Conservation (phyloP, 2,113 vertebrate genomes). For the Helogale parvula region DNA sequence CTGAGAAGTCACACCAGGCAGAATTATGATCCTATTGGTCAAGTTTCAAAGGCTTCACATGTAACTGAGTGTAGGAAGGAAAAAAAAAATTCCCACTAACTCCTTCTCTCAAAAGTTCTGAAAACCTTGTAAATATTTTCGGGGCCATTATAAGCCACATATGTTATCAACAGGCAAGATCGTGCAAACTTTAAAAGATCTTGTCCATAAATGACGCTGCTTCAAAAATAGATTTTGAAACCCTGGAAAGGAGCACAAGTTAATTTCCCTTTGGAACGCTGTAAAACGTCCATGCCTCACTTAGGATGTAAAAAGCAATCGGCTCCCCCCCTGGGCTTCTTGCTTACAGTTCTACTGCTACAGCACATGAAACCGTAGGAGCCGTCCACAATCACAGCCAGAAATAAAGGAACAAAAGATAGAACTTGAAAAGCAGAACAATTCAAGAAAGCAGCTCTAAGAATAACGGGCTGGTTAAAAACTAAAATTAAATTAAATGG, state of each 20-base stretch:
- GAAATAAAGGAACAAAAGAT: background rate
- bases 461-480: background rate
- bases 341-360: background rate
- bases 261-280: conserved; percentile 2
- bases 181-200: background rate
- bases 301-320: background rate
- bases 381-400: background rate
- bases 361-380: background rate
- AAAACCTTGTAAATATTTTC: background rate
- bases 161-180: conserved; percentile 53
- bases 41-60: conserved; percentile 46
- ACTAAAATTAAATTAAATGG: background rate
- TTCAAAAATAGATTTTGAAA: conserved; percentile 1
- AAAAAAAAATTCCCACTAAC: conserved; percentile 29
- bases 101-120: conserved; percentile 28
- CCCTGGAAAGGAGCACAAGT: background rate
- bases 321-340: background rate
- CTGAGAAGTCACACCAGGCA: background rate
- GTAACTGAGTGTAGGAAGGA: background rate
- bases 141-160: conserved; percentile 47
- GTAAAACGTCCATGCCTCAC: background rate
- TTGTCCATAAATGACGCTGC: background rate
- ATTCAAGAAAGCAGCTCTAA: background rate
- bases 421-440: background rate
- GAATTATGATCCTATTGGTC: conserved; percentile 5